Evolutionary conservation across 2,113 vertebrate species (phyloP), one percentile per base, ranked within the genome.

Genomic region (Lagopus leucura): DNA sequence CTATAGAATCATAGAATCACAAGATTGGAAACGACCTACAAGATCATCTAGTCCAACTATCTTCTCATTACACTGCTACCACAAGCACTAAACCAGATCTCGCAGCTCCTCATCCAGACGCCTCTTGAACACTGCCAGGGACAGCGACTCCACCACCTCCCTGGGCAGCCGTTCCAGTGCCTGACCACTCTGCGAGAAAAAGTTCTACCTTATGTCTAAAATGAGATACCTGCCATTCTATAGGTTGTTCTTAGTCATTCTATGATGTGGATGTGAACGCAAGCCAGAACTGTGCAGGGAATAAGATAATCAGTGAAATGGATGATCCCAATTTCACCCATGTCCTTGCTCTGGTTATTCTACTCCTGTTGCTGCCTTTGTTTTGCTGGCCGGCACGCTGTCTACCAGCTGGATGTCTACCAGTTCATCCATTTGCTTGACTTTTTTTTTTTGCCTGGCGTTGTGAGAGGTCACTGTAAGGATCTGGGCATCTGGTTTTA

Each of bases 291-390:
- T 36, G n/a, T 50, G 67, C n/a, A 24, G 34, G n/a, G n/a, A 50
- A 36, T 69, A 13, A 69, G 47, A 16, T 70, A 19, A 70, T 8
- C 11, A 32, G 0, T 48, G 32, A 10, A 75, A 22, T 55, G 19
- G 66, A 3, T 54, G 20, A 45, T 30, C 6, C 5, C 57, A 2
- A 2, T 11, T 71, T 67, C 0, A 1, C 34, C 13, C 32, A 11
- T 16, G 11, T 30, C 6, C 16, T 34, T 40, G 27, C 42, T 34
- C 28, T 32, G 11, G 28, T 75, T 11, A 27, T 18, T 48, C 8
- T 10, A 2, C 18, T 52, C 21, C 40, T 73, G 3, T 11, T 12
- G 1, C 38, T 2, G 38, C 25, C 11, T 60, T 69, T 40, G n/a
- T 38, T 82, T 61, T 76, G 24, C 42, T 45, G 42, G 6, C 47